A percentile compares a stretch with the other conserved stretches of the same genome.
Evolutionary conservation across 1,140 invertebrate species (phyloP).

Genomic region (Pygmarrhopalites habei): DNA sequence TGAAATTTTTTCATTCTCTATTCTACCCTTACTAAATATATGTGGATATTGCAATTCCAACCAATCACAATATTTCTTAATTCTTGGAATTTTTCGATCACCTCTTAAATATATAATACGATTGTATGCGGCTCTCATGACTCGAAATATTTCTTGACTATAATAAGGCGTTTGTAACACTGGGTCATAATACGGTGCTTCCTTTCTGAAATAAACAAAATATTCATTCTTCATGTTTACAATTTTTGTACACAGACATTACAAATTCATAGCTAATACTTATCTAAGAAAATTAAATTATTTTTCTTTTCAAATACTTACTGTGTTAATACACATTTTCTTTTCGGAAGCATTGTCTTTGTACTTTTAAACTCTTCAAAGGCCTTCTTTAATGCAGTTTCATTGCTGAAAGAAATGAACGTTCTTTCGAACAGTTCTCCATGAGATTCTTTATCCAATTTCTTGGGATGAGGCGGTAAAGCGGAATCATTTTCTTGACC

Average conservation of each 20-base stretch:
- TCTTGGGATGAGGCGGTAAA: conserved; percentile 30
- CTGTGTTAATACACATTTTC: conserved; percentile 70
- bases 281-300: no score
- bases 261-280: no score
- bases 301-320: conserved; percentile 44
- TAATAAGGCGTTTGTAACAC: conserved; percentile 47
- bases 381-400: conserved; percentile 61
- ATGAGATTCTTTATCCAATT: conserved; percentile 40
- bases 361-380: conserved; percentile 52
- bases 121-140: conserved; percentile 37
- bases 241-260: no score
- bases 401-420: conserved; percentile 82
- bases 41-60: conserved; percentile 30
- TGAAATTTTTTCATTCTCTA: background rate
- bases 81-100: conserved; percentile 26
- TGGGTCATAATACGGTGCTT: conserved; percentile 87
- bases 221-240: no score
- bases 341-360: conserved; percentile 42
- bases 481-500: conserved; percentile 30
- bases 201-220: no score
- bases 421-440: conserved; percentile 61
- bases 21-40: conserved; percentile 24
- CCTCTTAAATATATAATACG: conserved; percentile 33
- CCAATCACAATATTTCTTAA: conserved; percentile 35
- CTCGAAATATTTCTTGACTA: conserved; percentile 29